Percentiles rank a stretch among this genome's conserved stretches.
These are phyloP conservation scores for Sebastes taczanowskii DNA, from an alignment of 2,797 vertebrate species.

Conservation along the genomic window DNA sequence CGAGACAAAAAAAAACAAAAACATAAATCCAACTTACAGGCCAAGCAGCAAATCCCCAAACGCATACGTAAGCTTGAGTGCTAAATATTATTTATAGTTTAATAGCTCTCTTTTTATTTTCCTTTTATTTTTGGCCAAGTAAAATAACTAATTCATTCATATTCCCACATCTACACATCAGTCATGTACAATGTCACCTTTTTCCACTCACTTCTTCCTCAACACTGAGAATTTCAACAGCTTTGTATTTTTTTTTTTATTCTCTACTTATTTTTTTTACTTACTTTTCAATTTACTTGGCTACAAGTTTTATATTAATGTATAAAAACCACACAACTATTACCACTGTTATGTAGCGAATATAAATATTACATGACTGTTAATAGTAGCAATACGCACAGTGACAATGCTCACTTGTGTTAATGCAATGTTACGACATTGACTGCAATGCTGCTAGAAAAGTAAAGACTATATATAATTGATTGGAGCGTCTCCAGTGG, in stretches of 20 bases:
- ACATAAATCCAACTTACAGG: neutral
- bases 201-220: neutral
- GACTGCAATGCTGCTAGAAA: neutral
- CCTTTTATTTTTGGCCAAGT: neutral
- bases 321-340: neutral
- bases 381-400: neutral
- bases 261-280: too few species aligned
- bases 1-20: neutral
- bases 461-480: slow-evolving; percentile 37
- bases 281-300: neutral
- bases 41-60: neutral
- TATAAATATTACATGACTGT: neutral
- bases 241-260: too few species aligned
- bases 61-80: too few species aligned
- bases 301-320: neutral
- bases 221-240: neutral
- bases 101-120: neutral
- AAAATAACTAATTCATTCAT: neutral
- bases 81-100: too few species aligned
- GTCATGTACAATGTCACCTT: neutral
- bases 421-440: neutral
- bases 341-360: neutral
- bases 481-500: slow-evolving; percentile 20
- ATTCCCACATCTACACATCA: neutral
- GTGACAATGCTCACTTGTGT: neutral